phyloP scores from a whole-genome alignment of 2,888 invertebrate genomes.

The Tanypteryx hageni region DNA sequence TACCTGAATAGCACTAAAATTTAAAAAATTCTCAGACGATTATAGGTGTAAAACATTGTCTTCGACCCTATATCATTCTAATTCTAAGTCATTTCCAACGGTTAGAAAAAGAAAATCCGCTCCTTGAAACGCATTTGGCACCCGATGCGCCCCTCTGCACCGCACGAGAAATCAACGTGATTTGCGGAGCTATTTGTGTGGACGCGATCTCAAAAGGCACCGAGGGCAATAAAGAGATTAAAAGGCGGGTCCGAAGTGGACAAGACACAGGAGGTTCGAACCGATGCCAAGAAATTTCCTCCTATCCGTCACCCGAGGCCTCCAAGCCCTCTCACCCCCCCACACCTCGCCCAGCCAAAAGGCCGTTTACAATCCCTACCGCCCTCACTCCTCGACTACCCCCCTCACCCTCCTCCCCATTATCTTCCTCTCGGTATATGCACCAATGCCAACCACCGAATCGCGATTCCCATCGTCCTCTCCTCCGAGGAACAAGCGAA shows the following conservation, averaged over 20 bases:
- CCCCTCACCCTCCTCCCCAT: not conserved
- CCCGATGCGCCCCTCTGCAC: not conserved
- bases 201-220: conserved; percentile 10
- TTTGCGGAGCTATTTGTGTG: conserved; percentile 19
- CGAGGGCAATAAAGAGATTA: conserved; percentile 13
- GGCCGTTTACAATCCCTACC: not conserved
- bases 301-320: conserved; percentile 29
- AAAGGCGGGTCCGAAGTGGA: not conserved
- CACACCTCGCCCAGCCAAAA: too few relatives aligned
- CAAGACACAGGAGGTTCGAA: not conserved
- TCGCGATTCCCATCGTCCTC: conserved; percentile 12
- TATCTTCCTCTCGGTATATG: not conserved
- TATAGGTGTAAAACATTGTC: too few relatives aligned
- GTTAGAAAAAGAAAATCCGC: not conserved
- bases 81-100: not conserved
- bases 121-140: conserved; percentile 21
- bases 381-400: not conserved
- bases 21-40: too few relatives aligned
- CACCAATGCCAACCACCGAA: conserved; percentile 1
- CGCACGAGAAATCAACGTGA: conserved; percentile 29
- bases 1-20: too few relatives aligned
- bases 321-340: not conserved
- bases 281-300: conserved; percentile 30
- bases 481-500: not conserved
- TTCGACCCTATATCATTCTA: too few relatives aligned